Conservation (phyloP, 2,888 invertebrate species). For the Dynastes grantii region DNA sequence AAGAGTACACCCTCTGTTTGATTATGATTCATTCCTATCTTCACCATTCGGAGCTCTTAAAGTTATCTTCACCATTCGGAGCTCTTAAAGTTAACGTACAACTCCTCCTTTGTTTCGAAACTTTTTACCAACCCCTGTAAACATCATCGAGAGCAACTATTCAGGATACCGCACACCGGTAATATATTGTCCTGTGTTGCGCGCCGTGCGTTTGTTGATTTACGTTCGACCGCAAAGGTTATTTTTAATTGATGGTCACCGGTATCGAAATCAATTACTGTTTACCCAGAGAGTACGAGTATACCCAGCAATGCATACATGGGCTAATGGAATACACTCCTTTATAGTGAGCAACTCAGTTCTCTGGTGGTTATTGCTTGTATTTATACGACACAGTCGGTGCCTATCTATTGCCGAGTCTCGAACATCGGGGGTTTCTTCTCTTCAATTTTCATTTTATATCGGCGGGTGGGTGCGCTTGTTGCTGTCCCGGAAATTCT, state of each 20-base stretch:
- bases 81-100: too few species aligned
- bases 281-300: conserved; percentile 36
- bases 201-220: conserved; percentile 24
- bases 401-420: conserved; percentile 28
- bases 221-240: conserved; percentile 43
- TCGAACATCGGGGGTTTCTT: conserved; percentile 15
- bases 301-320: neutral
- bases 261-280: conserved; percentile 45
- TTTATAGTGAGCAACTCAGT: conserved; percentile 23
- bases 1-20: too few species aligned
- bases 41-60: too few species aligned
- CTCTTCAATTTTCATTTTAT: neutral
- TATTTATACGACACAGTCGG: conserved; percentile 12
- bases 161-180: neutral
- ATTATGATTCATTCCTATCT: too few species aligned
- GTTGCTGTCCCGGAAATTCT: neutral
- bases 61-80: too few species aligned
- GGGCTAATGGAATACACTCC: conserved; percentile 33
- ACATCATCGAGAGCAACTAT: neutral
- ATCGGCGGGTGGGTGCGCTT: conserved; percentile 10
- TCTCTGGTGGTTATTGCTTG: neutral
- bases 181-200: conserved; percentile 20
- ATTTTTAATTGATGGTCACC: conserved; percentile 47
- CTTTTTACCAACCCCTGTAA: conserved; percentile 15
- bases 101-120: neutral